Conservation (phyloP, 2,797 vertebrate genomes). For the Argya squamiceps region DNA sequence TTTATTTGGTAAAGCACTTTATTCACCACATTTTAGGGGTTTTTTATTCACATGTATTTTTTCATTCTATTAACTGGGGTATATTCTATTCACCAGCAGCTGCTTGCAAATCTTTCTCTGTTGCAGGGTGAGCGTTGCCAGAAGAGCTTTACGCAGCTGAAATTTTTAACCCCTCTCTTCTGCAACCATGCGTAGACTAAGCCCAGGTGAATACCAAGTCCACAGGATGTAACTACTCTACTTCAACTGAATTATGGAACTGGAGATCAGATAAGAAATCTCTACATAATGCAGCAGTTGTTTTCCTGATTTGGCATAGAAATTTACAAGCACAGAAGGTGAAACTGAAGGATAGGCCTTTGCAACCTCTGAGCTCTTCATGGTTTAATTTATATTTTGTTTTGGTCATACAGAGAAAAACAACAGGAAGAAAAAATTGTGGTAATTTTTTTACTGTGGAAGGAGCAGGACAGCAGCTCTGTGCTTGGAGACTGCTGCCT, state of each 20-base stretch:
- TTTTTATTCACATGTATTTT: neutral
- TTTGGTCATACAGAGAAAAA: neutral
- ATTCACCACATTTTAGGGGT: neutral
- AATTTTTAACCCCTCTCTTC: neutral
- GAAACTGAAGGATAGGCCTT: neutral
- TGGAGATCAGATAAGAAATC: neutral
- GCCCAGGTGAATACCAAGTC: neutral
- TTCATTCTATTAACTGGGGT: neutral
- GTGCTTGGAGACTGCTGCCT: neutral
- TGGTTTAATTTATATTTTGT: neutral
- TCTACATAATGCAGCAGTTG: accelerated
- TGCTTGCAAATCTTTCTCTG: neutral
- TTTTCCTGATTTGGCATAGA: neutral
- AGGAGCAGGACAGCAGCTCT: neutral
- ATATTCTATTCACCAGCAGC: neutral
- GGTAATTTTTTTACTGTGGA: neutral
- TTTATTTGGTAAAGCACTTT: neutral
- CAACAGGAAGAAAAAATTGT: neutral
- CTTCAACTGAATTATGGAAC: neutral
- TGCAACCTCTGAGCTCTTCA: neutral
- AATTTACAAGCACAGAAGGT: neutral
- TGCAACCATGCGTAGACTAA: neutral
- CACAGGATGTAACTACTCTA: neutral
- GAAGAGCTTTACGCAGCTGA: neutral
- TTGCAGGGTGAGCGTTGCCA: neutral